Conservation (phyloP, 2,888 invertebrate genomes). For the Tetanocera ferruginea region DNA sequence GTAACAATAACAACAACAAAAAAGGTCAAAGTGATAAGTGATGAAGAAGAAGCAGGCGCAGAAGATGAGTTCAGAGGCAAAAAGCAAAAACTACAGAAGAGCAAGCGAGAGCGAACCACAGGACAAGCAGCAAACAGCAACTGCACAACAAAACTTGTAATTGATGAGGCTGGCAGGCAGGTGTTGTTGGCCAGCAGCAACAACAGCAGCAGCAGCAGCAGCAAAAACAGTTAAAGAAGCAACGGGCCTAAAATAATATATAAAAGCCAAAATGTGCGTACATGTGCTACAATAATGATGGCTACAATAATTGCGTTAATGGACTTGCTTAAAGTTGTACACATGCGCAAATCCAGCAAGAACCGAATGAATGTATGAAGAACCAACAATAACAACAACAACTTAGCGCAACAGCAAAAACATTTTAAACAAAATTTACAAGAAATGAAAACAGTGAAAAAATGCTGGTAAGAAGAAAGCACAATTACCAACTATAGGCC, state of each 20-base stretch:
- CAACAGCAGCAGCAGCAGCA: not conserved
- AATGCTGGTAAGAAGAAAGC: too few species aligned
- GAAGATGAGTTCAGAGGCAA: not conserved
- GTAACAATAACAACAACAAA: not conserved
- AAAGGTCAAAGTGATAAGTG: not conserved
- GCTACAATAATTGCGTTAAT: conserved; percentile 21
- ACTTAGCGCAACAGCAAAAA: not conserved
- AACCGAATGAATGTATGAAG: not conserved
- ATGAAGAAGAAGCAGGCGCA: not conserved
- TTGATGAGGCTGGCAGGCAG: conserved; percentile 6
- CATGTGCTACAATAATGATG: not conserved
- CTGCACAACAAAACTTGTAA: not conserved
- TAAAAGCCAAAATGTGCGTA: not conserved
- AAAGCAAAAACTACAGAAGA: not conserved
- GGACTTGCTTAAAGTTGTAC: not conserved
- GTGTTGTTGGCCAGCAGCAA: conserved; percentile 12
- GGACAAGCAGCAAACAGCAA: not conserved
- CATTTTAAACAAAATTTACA: too few species aligned
- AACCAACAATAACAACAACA: not conserved
- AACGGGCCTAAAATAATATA: not conserved
- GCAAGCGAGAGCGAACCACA: not conserved
- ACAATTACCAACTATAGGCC: too few species aligned
- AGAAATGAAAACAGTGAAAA: too few species aligned
- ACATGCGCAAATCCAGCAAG: not conserved
- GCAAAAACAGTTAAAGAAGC: not conserved